Base-by-base conservation (phyloP, 2,113 vertebrate species). In the Sinocyclocheilus anshuiensis region DNA sequence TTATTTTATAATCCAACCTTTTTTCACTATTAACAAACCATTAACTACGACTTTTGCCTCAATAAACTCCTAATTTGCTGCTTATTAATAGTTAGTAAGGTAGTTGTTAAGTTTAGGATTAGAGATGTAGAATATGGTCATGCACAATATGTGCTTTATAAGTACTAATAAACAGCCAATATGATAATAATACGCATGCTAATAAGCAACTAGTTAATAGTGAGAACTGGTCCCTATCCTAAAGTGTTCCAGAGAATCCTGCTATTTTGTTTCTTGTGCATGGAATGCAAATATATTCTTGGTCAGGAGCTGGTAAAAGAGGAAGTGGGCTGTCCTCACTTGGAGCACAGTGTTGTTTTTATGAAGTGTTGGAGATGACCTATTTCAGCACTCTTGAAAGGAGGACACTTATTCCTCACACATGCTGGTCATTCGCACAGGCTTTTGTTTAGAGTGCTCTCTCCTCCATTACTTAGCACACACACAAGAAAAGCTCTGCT, bases 301-400 rank as follows among this genome's bases (percentile, higher is more conserved):
- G 71, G 10, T 13, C 83, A 80, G 45, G 63, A 85, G 57, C 45
- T 80, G 75, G 72, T 59, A 59, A 84, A 61, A 77, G 48, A 77
- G 81, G 88, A 90, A 89, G 76, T 90, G 87, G 86, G 89, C 80
- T 84, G 84, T 89, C 81, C 33, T 79, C 67, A 69, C 63, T 78
- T 65, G 33, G 77, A 50, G 75, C 48, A 42, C 81, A 75, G 86
- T 78, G 77, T 89, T 86, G 78, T 86, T 77, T 69, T 67, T 84
- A 33, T 67, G 84, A 67, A 76, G 81, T 76, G 74, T 87, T 88
- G 87, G 83, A 79, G 78, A 72, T 91, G 88, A 91, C 90, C 88
- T 87, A 88, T 88, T 89, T 87, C 67, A 48, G 74, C 74, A 29
- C 22, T 84, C 72, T 61, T 83, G 75, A 86, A 91, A 89, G 84